Base-by-base conservation (phyloP, 2,797 vertebrate genomes). In the Danio tinwini region DNA sequence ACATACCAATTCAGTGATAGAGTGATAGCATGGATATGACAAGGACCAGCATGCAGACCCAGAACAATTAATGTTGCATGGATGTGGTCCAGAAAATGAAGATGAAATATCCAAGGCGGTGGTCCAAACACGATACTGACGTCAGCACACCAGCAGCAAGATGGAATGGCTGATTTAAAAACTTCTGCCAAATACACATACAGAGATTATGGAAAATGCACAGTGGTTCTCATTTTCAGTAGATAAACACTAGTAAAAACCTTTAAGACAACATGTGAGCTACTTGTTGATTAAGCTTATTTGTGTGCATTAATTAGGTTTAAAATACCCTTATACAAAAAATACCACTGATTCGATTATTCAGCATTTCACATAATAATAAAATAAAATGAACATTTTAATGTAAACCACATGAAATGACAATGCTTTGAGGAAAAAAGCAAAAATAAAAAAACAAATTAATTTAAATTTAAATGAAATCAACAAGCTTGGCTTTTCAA, bases 1-100 rank as follows among this genome's bases (percentile, higher is more conserved):
- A 87, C 89, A 90, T 92, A 93, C 87, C 91, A 90, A 90, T 84
- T 93, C 92, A 92, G 88, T 89, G 89, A 91, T 91, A 89, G 85
- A 65, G 90, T 85, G 87, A 92, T 90, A 91, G 82, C 86, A 91
- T 91, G 91, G 88, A 85, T 74, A 84, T 91, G 88, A 92, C 83
- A 84, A 29, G 87, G 89, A 91, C 85, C 90, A 87, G 90, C 90
- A 92, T 93, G 92, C 89, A 83, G 88, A 87, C 89, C 88, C 89
- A 86, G 86, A 73, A 64, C 50, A 64, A 55, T 80, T 39, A 89
- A 88, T 83, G 87, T 77, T 89, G 90, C 70, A 90, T 87, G 89
- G 83, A 91, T 90, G 88, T 84, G 74, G 90, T 90, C 91, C 88
- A 91, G 87, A 86, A 82, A 88, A 88, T 90, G 86, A 88, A 29